Evolutionary conservation across 2,888 invertebrate species (phyloP), one percentile per base, ranked within the genome.

Genomic region (Vanessa cardui): DNA sequence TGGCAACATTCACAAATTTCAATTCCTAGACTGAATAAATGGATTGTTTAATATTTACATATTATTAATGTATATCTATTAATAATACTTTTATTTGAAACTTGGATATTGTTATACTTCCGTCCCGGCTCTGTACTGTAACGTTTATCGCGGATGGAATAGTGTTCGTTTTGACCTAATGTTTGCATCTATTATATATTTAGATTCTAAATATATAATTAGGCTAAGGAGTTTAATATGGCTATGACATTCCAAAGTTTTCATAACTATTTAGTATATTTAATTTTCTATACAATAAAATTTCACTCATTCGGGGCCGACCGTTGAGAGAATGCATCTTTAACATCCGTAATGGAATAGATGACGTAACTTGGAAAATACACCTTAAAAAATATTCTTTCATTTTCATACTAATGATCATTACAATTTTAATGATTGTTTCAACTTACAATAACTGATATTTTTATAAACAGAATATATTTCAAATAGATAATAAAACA

Each of bases 191-290:
- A 80, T 81, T 83, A 83, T 85, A 81, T 86, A 86, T 87, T 87
- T 88, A 87, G 83, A 73, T 80, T 76, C 80, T 88, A 86, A 87
- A 87, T 87, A 87, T 85, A 84, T 88, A 85, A 79, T 83, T 88
- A 88, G 85, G 79, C 77, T 83, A 77, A 77, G 74, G 77, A 75
- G 66, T 79, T 50, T 15, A 50, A 75, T 76, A 77, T 81, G 91
- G 90, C 91, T 90, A 90, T 91, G 91, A 89, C 78, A 78, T 81
- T 87, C 90, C 90, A 90, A 91, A 91, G 90, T 79, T 76, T 72
- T 69, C 63, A 16, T 47, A 47, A 47, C n/a, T n/a, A 16, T 66
- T 68, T 56, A 62, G 50, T 58, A 47, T 68, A 68, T 26, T 60
- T 52, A 56, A 66, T 70, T 33, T 56, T 65, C 26, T 12, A 62